A percentile compares a stretch with the other conserved stretches of the same genome.
These are phyloP conservation scores for Thumatha senex DNA, from an alignment of 2,888 invertebrate species.

Conservation along the genomic window DNA sequence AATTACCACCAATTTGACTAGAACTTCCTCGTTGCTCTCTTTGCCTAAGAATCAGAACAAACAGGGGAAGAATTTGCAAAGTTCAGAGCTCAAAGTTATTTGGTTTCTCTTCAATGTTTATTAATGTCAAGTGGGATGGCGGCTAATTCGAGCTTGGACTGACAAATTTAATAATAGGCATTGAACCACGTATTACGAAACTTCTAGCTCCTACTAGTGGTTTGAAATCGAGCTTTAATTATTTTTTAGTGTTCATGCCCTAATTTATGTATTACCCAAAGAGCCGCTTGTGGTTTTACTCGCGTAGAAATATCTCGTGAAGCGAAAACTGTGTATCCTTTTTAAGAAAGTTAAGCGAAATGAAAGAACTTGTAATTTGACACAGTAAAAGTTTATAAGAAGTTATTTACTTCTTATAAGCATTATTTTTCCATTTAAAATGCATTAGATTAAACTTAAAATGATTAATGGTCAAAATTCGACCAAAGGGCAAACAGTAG, in stretches of 20 bases:
- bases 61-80: slow-evolving; percentile 21
- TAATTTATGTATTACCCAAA: no score
- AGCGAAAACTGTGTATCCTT: no score
- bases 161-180: slow-evolving; percentile 70
- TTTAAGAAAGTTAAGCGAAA: no score
- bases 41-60: slow-evolving; percentile 19
- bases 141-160: slow-evolving; percentile 63
- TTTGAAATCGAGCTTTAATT: slow-evolving; percentile 7
- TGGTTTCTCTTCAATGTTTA: slow-evolving; percentile 54
- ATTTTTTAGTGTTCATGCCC: not conserved
- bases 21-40: slow-evolving; percentile 31
- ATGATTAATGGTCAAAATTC: no score
- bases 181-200: slow-evolving; percentile 45
- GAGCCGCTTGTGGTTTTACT: no score
- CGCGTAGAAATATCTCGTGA: no score
- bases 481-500: no score
- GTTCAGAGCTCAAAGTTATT: slow-evolving; percentile 33
- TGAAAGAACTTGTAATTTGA: no score
- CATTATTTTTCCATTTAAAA: no score
- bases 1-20: slow-evolving; percentile 40
- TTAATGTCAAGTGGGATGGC: slow-evolving; percentile 62
- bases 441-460: no score
- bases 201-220: slow-evolving; percentile 13
- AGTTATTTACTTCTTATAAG: no score
- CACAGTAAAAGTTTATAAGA: no score